phyloP scores from a whole-genome alignment of 1,140 invertebrate genomes.

The Drosophila sechellia region DNA sequence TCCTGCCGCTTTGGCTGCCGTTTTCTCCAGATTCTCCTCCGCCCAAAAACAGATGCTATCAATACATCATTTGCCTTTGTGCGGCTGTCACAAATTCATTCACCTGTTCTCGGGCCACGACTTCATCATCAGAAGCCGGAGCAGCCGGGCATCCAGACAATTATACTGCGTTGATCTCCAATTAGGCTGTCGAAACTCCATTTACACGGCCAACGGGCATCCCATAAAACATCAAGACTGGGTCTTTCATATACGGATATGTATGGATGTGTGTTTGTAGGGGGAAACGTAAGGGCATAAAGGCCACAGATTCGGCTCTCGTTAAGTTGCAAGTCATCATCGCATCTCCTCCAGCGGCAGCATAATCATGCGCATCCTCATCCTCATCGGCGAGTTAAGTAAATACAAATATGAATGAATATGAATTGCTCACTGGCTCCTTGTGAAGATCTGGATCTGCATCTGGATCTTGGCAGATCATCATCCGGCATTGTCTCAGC shows the following conservation, averaged over 20 bases:
- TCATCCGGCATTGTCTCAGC: constrained; percentile 64
- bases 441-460: constrained; percentile 53
- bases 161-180: constrained; percentile 82
- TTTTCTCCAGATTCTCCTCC: constrained; percentile 44
- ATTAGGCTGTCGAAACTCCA: constrained; percentile 83
- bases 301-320: constrained; percentile 48
- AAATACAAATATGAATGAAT: constrained; percentile 83
- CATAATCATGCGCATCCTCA: constrained; percentile 45
- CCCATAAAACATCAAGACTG: constrained; percentile 69
- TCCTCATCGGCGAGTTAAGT: constrained; percentile 73
- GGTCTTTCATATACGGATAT: constrained; percentile 53
- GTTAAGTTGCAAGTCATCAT: constrained; percentile 74
- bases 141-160: constrained; percentile 64
- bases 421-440: constrained; percentile 65
- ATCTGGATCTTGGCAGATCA: constrained; percentile 77
- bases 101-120: constrained; percentile 79
- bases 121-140: constrained; percentile 63
- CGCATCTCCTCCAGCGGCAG: constrained; percentile 53
- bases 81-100: constrained; percentile 81
- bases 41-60: constrained; percentile 79
- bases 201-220: constrained; percentile 77
- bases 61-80: constrained; percentile 82
- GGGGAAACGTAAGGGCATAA: constrained; percentile 37
- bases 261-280: too few relatives aligned
- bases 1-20: constrained; percentile 69